phyloP scores from a whole-genome alignment of 2,113 vertebrate species.

The Salvelinus sp. region DNA sequence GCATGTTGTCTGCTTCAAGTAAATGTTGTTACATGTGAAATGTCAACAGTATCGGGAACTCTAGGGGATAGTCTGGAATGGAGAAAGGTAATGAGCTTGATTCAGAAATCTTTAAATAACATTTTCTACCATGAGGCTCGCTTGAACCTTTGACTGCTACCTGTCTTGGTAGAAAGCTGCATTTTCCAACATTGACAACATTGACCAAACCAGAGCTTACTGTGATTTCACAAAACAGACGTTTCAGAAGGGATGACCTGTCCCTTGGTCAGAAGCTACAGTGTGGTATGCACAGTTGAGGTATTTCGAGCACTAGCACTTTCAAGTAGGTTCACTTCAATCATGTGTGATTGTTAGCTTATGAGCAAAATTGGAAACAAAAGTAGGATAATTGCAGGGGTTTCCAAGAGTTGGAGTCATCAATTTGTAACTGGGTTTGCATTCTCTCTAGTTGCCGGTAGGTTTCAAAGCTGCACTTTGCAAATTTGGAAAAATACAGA shows the following conservation, averaged over 20 bases:
- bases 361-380: slow-evolving; percentile 24
- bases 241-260: slow-evolving; percentile 44
- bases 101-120: no score
- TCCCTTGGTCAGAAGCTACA: slow-evolving; percentile 14
- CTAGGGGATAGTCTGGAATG: slow-evolving; percentile 40
- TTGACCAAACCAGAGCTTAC: slow-evolving; percentile 43
- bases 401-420: neutral
- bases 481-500: slow-evolving; percentile 65
- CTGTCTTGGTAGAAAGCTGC: slow-evolving; percentile 59
- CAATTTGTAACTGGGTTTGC: slow-evolving; percentile 6
- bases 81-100: slow-evolving; percentile 40
- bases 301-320: slow-evolving; percentile 78
- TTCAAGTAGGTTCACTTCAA: slow-evolving; percentile 55
- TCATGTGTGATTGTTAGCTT: slow-evolving; percentile 48
- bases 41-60: slow-evolving; percentile 51
- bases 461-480: slow-evolving; percentile 76
- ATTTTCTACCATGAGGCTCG: slow-evolving; percentile 24
- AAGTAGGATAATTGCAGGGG: no score
- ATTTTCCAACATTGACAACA: slow-evolving; percentile 57
- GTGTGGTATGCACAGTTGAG: slow-evolving; percentile 69
- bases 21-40: slow-evolving; percentile 54
- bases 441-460: slow-evolving; percentile 64
- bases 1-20: slow-evolving; percentile 69
- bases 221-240: slow-evolving; percentile 58
- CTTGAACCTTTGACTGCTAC: slow-evolving; percentile 35